Base-by-base conservation (phyloP, 53 echinoderm and acorn worm species). In the Apostichopus leukothele region DNA sequence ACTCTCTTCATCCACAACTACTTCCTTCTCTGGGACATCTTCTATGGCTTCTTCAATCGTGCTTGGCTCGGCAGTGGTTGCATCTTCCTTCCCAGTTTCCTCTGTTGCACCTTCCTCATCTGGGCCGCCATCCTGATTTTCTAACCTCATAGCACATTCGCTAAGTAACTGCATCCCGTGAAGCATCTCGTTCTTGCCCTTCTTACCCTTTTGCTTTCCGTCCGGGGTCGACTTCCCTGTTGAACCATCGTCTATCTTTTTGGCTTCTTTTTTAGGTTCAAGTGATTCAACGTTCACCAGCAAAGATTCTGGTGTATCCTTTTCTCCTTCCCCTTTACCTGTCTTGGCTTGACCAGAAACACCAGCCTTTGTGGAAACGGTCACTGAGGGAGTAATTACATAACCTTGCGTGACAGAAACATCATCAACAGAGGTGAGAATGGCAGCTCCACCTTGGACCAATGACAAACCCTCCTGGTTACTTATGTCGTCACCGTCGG, bases 61-160 rank as follows among this genome's bases (percentile, higher is more conserved):
- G 14, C 66, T 51, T 6, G 52, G 8, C 13, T 51, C 77, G 1
- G 6, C 77, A 39, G 77, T 14, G 5, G 50, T 39, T 26, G 8
- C 26, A 57, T 85, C 67, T 5, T 26, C 27, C 1, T 52, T 5
- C 7, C n/a, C 53, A 1, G 1, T 57, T 85, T 85, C 85, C 26
- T 85, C 66, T 27, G 63, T 67, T 7, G 22, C 85, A 22, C 85
- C 71, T 60, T 85, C 85, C 67, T 85, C 85, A 6, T 85, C 85
- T 85, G 85, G 85, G 18, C 85, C 52, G 7, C 67, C 85, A 67
- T 85, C 85, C 39, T 85, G 85, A 51, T 85, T 85, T 16, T 85
- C 85, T 67, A 85, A n/a, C 61, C 85, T 73, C 88, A 87, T 87
- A 25, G 88, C 88, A 87, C 88, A 87, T 59, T 87, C 88, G 75